Evolutionary conservation across 2,113 vertebrate genomes (phyloP).

Genomic region (Trachemys scripta): DNA sequence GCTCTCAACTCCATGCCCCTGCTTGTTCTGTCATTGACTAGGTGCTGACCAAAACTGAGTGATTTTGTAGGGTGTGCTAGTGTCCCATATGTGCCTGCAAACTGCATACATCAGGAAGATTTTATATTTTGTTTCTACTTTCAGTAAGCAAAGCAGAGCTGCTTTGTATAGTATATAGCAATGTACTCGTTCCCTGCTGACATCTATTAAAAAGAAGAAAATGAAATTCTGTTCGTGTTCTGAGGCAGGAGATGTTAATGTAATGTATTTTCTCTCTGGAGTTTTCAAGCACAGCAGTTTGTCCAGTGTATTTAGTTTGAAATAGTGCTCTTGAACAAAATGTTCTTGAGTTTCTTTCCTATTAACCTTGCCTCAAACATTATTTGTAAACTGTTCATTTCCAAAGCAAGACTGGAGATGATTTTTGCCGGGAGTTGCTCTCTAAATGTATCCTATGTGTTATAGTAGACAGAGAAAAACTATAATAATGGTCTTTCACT

Average conservation of each 20-base stretch:
- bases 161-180: background rate
- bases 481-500: background rate
- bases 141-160: background rate
- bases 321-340: slow-evolving; percentile 7
- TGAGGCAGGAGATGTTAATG: background rate
- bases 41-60: background rate
- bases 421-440: background rate
- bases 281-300: slow-evolving; percentile 21
- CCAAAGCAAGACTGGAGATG: background rate
- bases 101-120: background rate
- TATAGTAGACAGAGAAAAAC: background rate
- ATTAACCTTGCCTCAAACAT: background rate
- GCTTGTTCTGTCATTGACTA: background rate
- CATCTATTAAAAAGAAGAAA: background rate
- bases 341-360: slow-evolving; percentile 23
- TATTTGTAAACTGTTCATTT: slow-evolving; percentile 13
- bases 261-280: background rate
- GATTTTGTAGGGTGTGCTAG: fast-evolving
- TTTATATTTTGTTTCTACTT: background rate
- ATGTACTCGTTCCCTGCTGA: background rate
- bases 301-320: slow-evolving; percentile 36
- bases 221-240: background rate
- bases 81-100: background rate
- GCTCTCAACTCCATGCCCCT: background rate
- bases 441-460: background rate